These are phyloP conservation scores for Callithrix jacchus DNA, from an alignment of 2,113 vertebrate species.

Conservation along the genomic window DNA sequence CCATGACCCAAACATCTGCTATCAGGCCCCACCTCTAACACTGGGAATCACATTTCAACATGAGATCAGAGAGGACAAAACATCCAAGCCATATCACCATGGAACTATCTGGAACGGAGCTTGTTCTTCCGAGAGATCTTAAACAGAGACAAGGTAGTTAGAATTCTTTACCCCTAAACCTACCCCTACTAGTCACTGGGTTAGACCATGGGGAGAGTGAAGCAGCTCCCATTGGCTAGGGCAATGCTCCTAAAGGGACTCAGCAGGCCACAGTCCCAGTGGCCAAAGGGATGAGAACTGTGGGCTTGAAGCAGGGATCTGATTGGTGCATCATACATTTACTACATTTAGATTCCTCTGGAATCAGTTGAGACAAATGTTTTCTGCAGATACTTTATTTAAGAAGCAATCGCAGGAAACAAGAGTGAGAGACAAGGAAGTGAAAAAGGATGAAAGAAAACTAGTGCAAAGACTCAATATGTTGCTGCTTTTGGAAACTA, in stretches of 20 bases:
- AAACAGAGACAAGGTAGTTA: background rate
- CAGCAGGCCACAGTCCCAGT: background rate
- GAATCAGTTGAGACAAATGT: background rate
- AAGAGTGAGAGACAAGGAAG: background rate
- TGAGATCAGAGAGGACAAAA: too few species aligned
- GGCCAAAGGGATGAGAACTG: background rate
- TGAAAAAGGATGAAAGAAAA: background rate
- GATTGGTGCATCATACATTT: background rate
- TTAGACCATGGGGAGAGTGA: background rate
- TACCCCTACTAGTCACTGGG: background rate
- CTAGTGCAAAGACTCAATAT: background rate
- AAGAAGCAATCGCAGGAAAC: background rate
- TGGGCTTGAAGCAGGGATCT: background rate
- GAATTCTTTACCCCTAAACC: background rate
- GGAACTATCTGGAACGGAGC: background rate
- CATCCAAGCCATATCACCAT: background rate
- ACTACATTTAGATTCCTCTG: background rate
- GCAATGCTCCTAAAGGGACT: background rate
- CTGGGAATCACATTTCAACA: too few species aligned
- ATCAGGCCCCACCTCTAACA: too few species aligned
- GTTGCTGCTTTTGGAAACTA: background rate
- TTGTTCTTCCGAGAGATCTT: background rate
- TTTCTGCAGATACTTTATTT: background rate
- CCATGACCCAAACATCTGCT: too few species aligned
- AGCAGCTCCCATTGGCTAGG: background rate